These are phyloP conservation scores for Rhinolophus sinicus DNA, from an alignment of 2,113 vertebrate genomes.

Conservation along the genomic window DNA sequence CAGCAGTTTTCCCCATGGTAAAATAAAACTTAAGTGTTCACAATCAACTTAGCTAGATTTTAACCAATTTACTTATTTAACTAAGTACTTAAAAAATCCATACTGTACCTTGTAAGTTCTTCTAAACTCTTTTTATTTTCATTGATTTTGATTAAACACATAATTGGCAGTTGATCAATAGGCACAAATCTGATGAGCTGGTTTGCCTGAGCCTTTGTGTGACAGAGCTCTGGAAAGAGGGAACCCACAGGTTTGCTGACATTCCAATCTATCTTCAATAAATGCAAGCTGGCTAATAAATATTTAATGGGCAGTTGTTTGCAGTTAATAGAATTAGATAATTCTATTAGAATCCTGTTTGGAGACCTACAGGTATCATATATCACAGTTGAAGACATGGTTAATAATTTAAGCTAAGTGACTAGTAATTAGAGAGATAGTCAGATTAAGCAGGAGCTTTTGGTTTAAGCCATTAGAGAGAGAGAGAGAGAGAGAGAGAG, in stretches of 20 bases:
- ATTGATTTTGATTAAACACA: conserved; percentile 84
- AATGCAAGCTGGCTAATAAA: conserved; percentile 87
- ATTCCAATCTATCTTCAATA: conserved; percentile 83
- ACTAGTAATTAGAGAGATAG: conserved; percentile 85
- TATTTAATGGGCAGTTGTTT: conserved; percentile 88
- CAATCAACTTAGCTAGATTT: conserved; percentile 79
- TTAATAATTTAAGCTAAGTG: conserved; percentile 90
- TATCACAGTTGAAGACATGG: conserved; percentile 81
- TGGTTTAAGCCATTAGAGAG: conserved; percentile 68
- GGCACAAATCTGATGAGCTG: conserved; percentile 77
- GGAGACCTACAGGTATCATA: conserved; percentile 84
- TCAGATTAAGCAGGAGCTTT: conserved; percentile 77
- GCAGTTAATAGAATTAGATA: conserved; percentile 89
- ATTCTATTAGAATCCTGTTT: conserved; percentile 88
- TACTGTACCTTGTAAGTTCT: conserved; percentile 76
- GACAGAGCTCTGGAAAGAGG: conserved; percentile 66
- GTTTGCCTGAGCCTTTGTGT: conserved; percentile 61
- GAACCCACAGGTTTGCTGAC: conserved; percentile 82
- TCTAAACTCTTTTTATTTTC: conserved; percentile 79
- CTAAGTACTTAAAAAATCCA: conserved; percentile 75
- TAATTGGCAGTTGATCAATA: conserved; percentile 86
- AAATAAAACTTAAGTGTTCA: conserved; percentile 76
- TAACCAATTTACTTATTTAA: conserved; percentile 82
- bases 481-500: not conserved
- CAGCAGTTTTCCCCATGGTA: conserved; percentile 56